Conservation (phyloP, 2,888 invertebrate genomes). For the Seira musarum region DNA sequence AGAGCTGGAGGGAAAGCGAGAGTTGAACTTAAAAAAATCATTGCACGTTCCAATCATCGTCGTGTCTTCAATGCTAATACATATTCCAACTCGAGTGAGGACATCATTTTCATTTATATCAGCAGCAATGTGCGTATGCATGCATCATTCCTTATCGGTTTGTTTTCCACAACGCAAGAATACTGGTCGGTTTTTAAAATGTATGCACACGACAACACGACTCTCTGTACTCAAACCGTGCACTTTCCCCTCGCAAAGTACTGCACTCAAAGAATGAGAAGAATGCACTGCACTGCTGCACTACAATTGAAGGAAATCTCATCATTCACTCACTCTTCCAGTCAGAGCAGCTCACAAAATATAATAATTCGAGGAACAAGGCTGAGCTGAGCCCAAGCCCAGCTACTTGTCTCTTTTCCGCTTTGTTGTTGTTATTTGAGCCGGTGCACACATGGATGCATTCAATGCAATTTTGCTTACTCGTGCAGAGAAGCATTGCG, state of each 20-base stretch:
- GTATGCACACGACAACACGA: not conserved
- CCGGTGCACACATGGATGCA: constrained; percentile 17
- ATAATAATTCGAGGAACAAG: not conserved
- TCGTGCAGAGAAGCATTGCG: constrained; percentile 16
- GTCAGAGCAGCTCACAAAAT: constrained; percentile 24
- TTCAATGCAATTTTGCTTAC: constrained; percentile 22
- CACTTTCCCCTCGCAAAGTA: constrained; percentile 24
- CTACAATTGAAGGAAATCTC: constrained; percentile 32
- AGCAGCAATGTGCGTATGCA: not conserved
- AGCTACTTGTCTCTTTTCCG: constrained; percentile 19
- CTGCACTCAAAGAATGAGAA: not conserved
- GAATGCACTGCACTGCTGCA: constrained; percentile 3
- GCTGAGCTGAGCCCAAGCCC: not conserved
- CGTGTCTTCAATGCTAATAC: too few species aligned
- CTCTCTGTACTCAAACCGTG: constrained; percentile 16
- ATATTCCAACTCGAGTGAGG: not conserved
- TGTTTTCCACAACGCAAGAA: not conserved
- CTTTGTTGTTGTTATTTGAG: constrained; percentile 11
- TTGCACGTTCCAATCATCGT: constrained; percentile 9
- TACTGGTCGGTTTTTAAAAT: constrained; percentile 1
- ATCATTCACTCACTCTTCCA: constrained; percentile 46
- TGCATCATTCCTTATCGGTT: not conserved
- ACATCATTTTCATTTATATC: constrained; percentile 19
- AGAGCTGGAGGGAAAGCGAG: not conserved
- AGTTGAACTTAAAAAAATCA: constrained; percentile 1